Conservation (phyloP, 2,797 vertebrate species). For the Pipistrellus pygmaeus region DNA sequence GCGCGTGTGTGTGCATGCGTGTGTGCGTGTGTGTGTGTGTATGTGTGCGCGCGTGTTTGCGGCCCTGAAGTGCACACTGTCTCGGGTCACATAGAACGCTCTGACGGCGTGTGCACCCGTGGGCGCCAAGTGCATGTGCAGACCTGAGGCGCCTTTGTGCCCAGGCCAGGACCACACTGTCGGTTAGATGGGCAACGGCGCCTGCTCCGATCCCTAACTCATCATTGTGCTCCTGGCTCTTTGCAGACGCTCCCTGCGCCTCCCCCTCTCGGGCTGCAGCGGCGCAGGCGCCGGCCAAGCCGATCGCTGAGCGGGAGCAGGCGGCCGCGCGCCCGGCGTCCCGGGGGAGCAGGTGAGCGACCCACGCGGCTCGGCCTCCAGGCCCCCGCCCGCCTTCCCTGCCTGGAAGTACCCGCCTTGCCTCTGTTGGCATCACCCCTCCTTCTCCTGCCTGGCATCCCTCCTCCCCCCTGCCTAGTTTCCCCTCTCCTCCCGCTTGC, state of each 20-base stretch:
- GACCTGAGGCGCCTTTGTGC: background rate
- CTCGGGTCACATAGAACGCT: background rate
- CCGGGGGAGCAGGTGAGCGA: constrained; percentile 81
- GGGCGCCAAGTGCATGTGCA: background rate
- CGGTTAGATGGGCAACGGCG: background rate
- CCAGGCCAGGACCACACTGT: background rate
- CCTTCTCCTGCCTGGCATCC: constrained; percentile 37
- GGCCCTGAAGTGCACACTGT: background rate
- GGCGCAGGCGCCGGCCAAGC: constrained; percentile 74
- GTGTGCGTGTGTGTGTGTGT: fast-evolving
- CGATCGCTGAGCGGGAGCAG: constrained; percentile 41
- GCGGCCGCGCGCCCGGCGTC: background rate
- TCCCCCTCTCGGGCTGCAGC: constrained; percentile 73
- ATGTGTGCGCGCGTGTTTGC: fast-evolving
- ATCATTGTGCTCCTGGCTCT: constrained; percentile 71
- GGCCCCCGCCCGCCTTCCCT: constrained; percentile 58
- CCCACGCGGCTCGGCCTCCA: constrained; percentile 62
- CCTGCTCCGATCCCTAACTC: constrained; percentile 78
- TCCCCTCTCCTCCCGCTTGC: background rate
- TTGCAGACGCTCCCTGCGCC: constrained; percentile 83
- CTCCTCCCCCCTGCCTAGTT: background rate
- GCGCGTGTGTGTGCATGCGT: fast-evolving
- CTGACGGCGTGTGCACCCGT: background rate
- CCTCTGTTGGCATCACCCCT: constrained; percentile 62
- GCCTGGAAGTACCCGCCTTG: constrained; percentile 57